phyloP scores from a whole-genome alignment of 2,113 vertebrate genomes.

The Sprattus sprattus region DNA sequence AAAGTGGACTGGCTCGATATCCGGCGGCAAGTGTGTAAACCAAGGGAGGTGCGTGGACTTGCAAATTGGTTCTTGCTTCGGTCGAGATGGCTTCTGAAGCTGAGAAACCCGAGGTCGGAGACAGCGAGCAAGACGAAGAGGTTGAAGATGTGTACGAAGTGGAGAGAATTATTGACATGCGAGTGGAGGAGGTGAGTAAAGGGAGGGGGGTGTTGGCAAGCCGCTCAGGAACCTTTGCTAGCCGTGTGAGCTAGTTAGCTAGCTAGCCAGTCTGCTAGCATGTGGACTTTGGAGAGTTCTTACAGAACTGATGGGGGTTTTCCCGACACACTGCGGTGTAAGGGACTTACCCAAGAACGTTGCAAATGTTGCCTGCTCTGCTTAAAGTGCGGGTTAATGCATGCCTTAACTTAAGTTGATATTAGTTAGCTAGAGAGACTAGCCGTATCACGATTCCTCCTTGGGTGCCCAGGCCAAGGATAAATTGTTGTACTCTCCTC shows the following conservation, averaged over 20 bases:
- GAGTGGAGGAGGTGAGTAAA: conserved; percentile 80
- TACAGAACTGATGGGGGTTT: not conserved
- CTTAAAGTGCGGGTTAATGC: not conserved
- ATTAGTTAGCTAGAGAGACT: conserved; percentile 16
- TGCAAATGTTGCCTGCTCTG: not conserved
- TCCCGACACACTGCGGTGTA: not conserved
- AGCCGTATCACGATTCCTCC: conserved; percentile 18
- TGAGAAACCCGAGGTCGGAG: conserved; percentile 63
- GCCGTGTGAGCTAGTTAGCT: not conserved
- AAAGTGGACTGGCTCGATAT: not conserved
- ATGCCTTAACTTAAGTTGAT: not conserved
- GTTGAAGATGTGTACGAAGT: conserved; percentile 93
- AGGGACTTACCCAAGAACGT: not conserved
- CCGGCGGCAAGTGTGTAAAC: not conserved
- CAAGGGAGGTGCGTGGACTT: not conserved
- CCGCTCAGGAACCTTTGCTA: not conserved
- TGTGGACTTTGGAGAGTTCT: not conserved
- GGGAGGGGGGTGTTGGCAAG: not conserved
- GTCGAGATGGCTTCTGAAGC: conserved; percentile 39
- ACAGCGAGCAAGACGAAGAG: conserved; percentile 80
- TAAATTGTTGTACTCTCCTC: conserved; percentile 20
- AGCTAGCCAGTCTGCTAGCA: conserved; percentile 1
- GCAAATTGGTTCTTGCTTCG: not conserved
- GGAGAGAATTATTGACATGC: conserved; percentile 92
- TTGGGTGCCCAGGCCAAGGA: conserved; percentile 9